Percentiles rank a stretch among this genome's conserved stretches.
Conservation (phyloP, 2,113 vertebrate species). For the Poeciliopsis occidentalis region DNA sequence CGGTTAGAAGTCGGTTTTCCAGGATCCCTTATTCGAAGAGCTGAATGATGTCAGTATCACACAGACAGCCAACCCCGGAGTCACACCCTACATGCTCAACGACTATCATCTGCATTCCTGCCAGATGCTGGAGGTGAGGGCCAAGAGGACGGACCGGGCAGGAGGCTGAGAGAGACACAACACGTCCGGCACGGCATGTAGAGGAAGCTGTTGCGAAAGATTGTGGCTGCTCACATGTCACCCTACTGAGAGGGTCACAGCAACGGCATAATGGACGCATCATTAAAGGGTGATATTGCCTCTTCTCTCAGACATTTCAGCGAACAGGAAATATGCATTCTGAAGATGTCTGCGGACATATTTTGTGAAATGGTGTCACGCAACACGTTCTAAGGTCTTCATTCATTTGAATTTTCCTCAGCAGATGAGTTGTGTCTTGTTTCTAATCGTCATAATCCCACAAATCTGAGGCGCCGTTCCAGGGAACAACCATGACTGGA, state of each 20-base stretch:
- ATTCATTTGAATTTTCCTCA: neutral
- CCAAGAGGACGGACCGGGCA: slow-evolving; percentile 37
- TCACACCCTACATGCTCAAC: slow-evolving; percentile 49
- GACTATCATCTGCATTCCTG: slow-evolving; percentile 65
- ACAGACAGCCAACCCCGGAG: slow-evolving; percentile 42
- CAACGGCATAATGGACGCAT: neutral
- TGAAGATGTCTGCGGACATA: neutral
- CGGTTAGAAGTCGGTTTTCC: slow-evolving; percentile 18
- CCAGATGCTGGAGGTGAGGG: slow-evolving; percentile 33
- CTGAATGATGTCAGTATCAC: slow-evolving; percentile 47
- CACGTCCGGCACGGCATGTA: neutral
- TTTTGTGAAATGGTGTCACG: neutral
- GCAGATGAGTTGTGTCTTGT: slow-evolving; percentile 15
- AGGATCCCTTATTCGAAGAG: slow-evolving; percentile 36
- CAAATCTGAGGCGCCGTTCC: slow-evolving; percentile 37
- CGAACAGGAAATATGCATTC: neutral
- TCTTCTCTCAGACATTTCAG: neutral
- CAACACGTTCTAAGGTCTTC: neutral
- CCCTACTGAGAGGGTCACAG: neutral
- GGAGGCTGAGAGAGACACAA: slow-evolving; percentile 6
- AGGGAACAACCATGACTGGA: slow-evolving; percentile 26
- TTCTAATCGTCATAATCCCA: slow-evolving; percentile 37
- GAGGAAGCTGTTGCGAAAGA: slow-evolving; percentile 26
- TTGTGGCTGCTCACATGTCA: slow-evolving; percentile 2
- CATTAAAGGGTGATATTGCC: neutral